Conservation (phyloP, 1,140 invertebrate species). For the Cotesia chilonis region DNA sequence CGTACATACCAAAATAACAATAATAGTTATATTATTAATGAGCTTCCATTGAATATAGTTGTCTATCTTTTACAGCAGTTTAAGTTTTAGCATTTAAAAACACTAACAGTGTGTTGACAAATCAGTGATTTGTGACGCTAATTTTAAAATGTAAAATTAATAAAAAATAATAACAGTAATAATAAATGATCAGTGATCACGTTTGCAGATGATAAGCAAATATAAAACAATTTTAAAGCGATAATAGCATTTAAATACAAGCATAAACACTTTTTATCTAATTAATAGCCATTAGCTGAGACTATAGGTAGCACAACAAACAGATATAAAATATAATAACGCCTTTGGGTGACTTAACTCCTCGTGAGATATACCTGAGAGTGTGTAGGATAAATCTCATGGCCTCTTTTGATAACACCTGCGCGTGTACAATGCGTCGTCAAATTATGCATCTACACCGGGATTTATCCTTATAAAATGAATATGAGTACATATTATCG, state of each 20-base stretch:
- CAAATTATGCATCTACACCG: slow-evolving; percentile 8
- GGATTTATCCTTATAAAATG: background rate
- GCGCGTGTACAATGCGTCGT: slow-evolving; percentile 29
- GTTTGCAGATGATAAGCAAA: background rate
- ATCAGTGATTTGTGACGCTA: background rate
- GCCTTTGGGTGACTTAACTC: slow-evolving; percentile 24
- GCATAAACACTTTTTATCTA: slow-evolving; percentile 48
- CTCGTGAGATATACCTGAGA: slow-evolving; percentile 10
- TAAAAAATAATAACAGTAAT: background rate
- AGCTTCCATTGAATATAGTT: too few species aligned
- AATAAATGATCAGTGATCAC: background rate
- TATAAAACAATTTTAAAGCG: slow-evolving; percentile 44
- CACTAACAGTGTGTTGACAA: background rate
- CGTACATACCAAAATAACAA: background rate
- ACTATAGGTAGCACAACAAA: slow-evolving; percentile 29
- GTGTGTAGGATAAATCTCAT: slow-evolving; percentile 36
- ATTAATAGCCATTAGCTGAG: slow-evolving; percentile 56
- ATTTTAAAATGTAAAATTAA: background rate
- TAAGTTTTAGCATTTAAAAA: background rate
- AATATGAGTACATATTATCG: background rate
- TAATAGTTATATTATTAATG: too few species aligned
- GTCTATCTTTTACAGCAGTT: too few species aligned
- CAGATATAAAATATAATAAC: slow-evolving; percentile 10
- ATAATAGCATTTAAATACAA: slow-evolving; percentile 48
- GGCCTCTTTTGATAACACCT: slow-evolving; percentile 43